Base-by-base conservation (phyloP, 2,113 vertebrate genomes). In the Toxotes jaculatrix region DNA sequence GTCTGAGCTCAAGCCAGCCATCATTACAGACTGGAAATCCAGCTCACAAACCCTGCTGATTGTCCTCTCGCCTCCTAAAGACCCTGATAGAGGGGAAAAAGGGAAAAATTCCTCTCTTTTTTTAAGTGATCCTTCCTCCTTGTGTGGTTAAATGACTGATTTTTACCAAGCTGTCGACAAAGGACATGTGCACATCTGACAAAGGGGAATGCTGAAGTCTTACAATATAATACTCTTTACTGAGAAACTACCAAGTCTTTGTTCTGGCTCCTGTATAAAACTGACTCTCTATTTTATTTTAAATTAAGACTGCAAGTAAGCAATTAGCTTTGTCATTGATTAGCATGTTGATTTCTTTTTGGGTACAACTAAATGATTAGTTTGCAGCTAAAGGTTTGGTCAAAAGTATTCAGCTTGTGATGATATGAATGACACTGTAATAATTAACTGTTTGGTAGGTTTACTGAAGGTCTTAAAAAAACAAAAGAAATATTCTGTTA, bases 11-110 rank as follows among this genome's bases (percentile, higher is more conserved):
- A 49, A 87, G 83, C 77, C 77, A 87, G 80, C 80, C 86, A 75
- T 82, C 89, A 89, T 90, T 90, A 88, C 77, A 84, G 65, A 69
- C 82, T 75, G 27, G 60, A 82, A 82, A 90, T 82, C 59, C 45
- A 42, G 75, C 78, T 78, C 40, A 82, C 67, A 91, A 75, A 86
- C 60, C 73, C 72, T 67, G 78, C 87, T 88, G 86, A 83, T 87
- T 88, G 82, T 87, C 64, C 70, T 77, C 80, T 65, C 83, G 70
- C 64, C 83, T 79, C 63, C 68, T 72, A 66, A 74, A 87, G 76
- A 64, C 53, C 42, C 9, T 1, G 31, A 76, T 0, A 36, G 55
- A 74, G 49, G 16, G 8, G 4, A 4, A 21, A 21, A 57, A 11
- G 14, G 19, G 69, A 61, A 31, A 36, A n/a, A 11, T 36, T 62